Base-by-base conservation (phyloP, 2,888 invertebrate species). In the Pterobdella sp. region DNA sequence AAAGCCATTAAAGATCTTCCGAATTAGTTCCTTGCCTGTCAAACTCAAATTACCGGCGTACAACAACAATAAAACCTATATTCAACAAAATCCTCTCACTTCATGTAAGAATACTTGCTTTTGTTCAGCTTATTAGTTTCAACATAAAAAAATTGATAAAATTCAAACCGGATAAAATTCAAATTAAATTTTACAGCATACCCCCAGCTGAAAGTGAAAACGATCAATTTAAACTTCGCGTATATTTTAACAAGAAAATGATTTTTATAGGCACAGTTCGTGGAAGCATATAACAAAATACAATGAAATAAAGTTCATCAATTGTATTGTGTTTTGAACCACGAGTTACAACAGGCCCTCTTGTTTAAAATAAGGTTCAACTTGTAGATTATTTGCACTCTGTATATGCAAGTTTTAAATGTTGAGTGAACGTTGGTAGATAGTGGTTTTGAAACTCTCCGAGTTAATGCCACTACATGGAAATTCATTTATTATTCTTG, bases 141-240 rank as follows among this genome's bases (percentile, higher is more conserved):
- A 42, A 42, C 18, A 14, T 42, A 7, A 42, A 42, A 42, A 42
- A 42, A 14, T 14, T 14, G 42, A 14, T 7, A 42, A 42, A 42
- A 42, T 42, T 14, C 42, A 14, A 14, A 7, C 18, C 10, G 18
- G 18, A 42, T 42, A 14, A 42, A 42, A 14, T 42, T 42, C 18
- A 42, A 42, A 14, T 42, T 42, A 14, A 42, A 14, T 42, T 42
- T 42, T 42, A 22, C 60, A 56, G 60, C 60, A 26, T 56, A 22
- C 60, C 14, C 60, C 3, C 60, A n/a, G 60, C 26, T 56, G 60
- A 56, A 56, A n/a, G n/a, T 56, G 60, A 56, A 56, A 22, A 56
- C 60, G 18, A 4, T 56, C 4, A 56, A n/a, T 56, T 56, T 56
- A 26, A 56, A 22, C 60, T 56, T 56, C 26, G 60, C 60, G 3